Base-by-base conservation (phyloP, 2,113 vertebrate species). In the Plectropomus leopardus region DNA sequence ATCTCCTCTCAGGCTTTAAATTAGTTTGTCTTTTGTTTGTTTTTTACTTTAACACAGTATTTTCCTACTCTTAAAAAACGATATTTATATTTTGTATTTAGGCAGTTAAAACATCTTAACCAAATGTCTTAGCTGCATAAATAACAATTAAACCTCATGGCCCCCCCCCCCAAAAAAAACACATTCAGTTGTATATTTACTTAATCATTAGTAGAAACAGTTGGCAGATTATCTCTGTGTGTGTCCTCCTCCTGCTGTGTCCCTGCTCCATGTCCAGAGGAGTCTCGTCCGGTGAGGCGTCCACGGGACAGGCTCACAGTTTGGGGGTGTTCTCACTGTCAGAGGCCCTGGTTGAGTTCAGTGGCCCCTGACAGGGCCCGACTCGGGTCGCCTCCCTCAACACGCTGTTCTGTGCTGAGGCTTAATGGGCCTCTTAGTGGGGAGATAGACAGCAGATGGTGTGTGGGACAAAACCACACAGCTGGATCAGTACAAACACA, bases 371-470 rank as follows among this genome's bases (percentile, higher is more conserved):
- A 48, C 28, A 17, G n/a, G 65, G 19, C 16, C 50, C 1, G 8
- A 15, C 60, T 60, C 26, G 21, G 44, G 70, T 84, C 59, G 11
- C 40, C 42, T 66, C 65, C 24, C 45, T 71, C 71, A 7, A 13
- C 50, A 48, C 21, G 10, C 57, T 21, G 64, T 2, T 36, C 64
- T 67, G 21, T 1, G 2, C 28, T 19, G 21, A 58, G 59, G 36
- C 26, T 65, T 24, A 57, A 58, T 45, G 58, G 16, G 51, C 24
- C 32, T 44, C 36, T 50, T 9, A 24, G 57, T 24, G 30, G 19
- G 67, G 34, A 42, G 59, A 51, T 23, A 2, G 30, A 9, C 30
- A 67, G 21, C 80, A 86, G 80, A 83, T 72, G 75, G 65, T 45
- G 65, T 58, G 59, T 17, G 7, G 17, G 70, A 42, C 19, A 28